Base-by-base conservation (phyloP, 2,888 invertebrate species). In the Endomychus coccineus region DNA sequence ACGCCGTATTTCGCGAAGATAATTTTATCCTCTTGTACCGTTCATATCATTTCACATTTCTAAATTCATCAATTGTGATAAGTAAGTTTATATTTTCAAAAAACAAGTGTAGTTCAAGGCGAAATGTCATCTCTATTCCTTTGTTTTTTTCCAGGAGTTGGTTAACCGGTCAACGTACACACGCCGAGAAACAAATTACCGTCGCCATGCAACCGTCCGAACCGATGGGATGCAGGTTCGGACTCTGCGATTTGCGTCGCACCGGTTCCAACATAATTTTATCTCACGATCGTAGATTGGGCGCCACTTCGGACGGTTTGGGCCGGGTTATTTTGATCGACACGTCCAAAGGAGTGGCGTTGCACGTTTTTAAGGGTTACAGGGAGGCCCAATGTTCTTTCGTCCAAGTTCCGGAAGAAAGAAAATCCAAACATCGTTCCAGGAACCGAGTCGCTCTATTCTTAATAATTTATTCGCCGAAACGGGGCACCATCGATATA, bases 311-410 rank as follows among this genome's bases (percentile, higher is more conserved):
- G 0, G 97, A 97, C 65, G 80, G 78, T 49, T 75, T 89, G 55
- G 95, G 95, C 15, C 75, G 97, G 38, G 85, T 97, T 1, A 76
- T 85, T 25, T 70, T 98, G 10, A 67, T 97, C 17, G 94, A 97
- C 65, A 78, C 87, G 9, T 73, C 73, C 29, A 76, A 76, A 46
- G 90, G 92, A 1, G 73, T 84, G 34, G 78, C 86, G 14, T 67
- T 94, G 22, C 74, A 90, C 33, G 80, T 95, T 58, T 92, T 94
- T 76, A 96, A 96, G 70, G 96, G 97, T 3, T 97, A 92, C 63
- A 74, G 96, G 32, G 91, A 96, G 60, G 95, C 96, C 0, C 88
- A 96, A 60, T 89, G 92, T 61, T 90, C 88, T 2, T 97, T 95
- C 77, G 70, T 96, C 24, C 85, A 89, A 66, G 84, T 88, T 1